Percentiles rank a stretch among this genome's conserved stretches.
phyloP scores from a whole-genome alignment of 2,113 vertebrate genomes.

The Sphyrna mokarran region DNA sequence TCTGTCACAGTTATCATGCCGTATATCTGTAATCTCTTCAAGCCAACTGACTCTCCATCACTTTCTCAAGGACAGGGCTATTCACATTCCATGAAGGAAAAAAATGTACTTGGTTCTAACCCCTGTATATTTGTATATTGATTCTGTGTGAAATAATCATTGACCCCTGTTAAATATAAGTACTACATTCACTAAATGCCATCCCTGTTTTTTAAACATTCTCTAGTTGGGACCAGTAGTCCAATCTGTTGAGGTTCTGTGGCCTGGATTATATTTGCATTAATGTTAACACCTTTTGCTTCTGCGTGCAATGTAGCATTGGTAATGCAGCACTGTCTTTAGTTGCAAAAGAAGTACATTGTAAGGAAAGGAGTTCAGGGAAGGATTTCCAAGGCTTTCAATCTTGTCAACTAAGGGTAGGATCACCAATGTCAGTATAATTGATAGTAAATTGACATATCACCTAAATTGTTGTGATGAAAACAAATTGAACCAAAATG shows the following conservation, averaged over 20 bases:
- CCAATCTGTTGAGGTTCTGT: background rate
- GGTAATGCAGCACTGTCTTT: background rate
- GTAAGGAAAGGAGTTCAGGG: too few species aligned
- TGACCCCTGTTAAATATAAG: background rate
- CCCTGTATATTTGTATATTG: background rate
- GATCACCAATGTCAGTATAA: too few species aligned
- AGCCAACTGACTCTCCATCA: background rate
- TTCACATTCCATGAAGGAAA: too few species aligned
- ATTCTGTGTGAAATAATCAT: background rate
- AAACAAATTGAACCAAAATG: too few species aligned
- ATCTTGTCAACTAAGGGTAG: too few species aligned
- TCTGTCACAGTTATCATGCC: background rate
- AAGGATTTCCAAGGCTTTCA: too few species aligned
- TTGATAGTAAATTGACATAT: too few species aligned
- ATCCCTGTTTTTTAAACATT: background rate
- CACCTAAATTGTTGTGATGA: too few species aligned
- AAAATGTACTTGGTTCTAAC: background rate
- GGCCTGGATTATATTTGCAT: background rate
- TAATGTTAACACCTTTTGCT: background rate
- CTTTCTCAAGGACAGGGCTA: too few species aligned
- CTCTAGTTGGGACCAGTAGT: background rate
- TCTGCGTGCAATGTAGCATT: background rate
- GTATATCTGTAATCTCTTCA: background rate
- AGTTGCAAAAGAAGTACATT: too few species aligned
- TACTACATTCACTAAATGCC: background rate